Percentiles rank a stretch among this genome's conserved stretches.
Conservation (phyloP, 2,888 invertebrate species). For the Apamea crenata region DNA sequence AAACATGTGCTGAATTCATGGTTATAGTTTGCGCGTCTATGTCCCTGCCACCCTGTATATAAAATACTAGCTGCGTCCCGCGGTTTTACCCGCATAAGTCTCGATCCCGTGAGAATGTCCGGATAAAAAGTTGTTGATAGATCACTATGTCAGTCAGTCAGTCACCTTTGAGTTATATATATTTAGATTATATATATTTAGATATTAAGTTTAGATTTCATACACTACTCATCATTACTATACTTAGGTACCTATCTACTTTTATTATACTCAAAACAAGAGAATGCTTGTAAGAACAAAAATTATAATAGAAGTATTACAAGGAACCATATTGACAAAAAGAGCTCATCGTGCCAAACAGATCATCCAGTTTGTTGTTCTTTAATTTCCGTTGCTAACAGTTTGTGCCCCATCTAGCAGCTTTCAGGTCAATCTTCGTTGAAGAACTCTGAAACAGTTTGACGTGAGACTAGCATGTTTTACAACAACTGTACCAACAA, state of each 20-base stretch:
- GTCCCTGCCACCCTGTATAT: too few species aligned
- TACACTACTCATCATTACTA: neutral
- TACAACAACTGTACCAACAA: neutral
- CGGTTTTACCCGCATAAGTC: neutral
- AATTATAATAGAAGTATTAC: neutral
- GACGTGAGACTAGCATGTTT: neutral
- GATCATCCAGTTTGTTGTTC: neutral
- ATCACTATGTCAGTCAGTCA: too few species aligned
- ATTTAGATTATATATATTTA: too few species aligned
- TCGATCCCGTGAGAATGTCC: neutral
- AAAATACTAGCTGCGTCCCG: neutral
- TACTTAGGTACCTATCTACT: neutral
- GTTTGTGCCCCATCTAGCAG: neutral
- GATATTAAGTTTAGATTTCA: too few species aligned
- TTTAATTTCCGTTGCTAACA: constrained; percentile 5
- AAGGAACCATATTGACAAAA: neutral
- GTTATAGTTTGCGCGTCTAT: too few species aligned
- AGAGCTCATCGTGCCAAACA: neutral
- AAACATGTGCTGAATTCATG: too few species aligned
- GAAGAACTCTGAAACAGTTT: neutral
- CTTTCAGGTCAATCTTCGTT: neutral
- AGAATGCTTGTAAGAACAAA: neutral
- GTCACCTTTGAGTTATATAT: too few species aligned
- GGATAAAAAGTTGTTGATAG: too few species aligned
- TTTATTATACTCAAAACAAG: neutral